Evolutionary conservation across 2,113 vertebrate species (phyloP).

Genomic region (Thomomys bottae): DNA sequence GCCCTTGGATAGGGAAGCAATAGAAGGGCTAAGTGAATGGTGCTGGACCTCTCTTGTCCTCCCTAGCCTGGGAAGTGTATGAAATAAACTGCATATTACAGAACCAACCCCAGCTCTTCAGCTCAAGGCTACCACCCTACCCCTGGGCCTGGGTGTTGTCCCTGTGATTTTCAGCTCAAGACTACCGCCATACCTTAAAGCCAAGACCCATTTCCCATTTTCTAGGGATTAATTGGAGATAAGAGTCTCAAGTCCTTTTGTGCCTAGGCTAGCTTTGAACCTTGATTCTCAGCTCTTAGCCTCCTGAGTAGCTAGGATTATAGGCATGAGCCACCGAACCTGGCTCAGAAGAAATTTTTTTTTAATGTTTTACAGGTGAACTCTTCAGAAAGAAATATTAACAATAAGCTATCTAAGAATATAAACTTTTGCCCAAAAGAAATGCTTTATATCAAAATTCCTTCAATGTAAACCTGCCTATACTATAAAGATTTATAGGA

Average conservation of each 20-base stretch:
- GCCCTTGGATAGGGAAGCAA: neutral
- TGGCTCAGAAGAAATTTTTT: neutral
- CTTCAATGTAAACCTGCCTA: neutral
- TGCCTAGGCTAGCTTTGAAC: no score
- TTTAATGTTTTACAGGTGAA: neutral
- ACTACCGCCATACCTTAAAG: no score
- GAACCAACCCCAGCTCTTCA: conserved; percentile 2
- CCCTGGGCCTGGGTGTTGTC: no score
- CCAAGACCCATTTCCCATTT: no score
- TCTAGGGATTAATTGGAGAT: no score
- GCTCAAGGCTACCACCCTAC: no score
- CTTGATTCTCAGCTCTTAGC: no score
- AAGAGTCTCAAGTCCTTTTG: no score
- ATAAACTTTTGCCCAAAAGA: neutral
- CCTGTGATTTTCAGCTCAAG: no score
- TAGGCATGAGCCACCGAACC: no score
- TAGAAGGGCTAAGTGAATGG: neutral
- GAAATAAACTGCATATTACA: neutral
- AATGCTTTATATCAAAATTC: neutral
- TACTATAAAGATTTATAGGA: conserved; percentile 7
- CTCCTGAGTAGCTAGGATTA: no score
- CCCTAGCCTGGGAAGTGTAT: neutral
- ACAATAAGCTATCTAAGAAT: neutral
- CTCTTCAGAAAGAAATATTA: conserved; percentile 31
- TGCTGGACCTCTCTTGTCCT: no score